A percentile compares a stretch with the other conserved stretches of the same genome.
phyloP scores from a whole-genome alignment of 1,140 invertebrate genomes.

The Semibalanus balanoides region DNA sequence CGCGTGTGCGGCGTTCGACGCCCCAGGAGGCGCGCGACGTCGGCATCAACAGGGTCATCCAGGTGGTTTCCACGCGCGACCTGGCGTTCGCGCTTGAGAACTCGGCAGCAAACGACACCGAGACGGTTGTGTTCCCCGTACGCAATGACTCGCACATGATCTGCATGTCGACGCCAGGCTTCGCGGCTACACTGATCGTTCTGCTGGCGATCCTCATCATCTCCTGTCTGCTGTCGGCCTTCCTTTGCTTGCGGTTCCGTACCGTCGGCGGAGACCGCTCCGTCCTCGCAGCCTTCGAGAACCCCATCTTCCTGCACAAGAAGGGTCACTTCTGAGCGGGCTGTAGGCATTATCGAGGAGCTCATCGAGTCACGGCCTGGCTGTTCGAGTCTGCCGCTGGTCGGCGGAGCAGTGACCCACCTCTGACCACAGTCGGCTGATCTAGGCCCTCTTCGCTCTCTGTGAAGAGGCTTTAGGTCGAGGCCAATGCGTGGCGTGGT shows the following conservation, averaged over 20 bases:
- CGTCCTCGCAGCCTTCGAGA: constrained; percentile 22
- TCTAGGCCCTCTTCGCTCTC: neutral
- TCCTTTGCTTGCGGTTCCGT: constrained; percentile 52
- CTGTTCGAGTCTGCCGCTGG: too few species aligned
- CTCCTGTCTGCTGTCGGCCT: constrained; percentile 66
- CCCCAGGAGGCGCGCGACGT: constrained; percentile 54
- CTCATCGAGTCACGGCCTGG: neutral
- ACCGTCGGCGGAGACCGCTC: constrained; percentile 38
- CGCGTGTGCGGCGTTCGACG: constrained; percentile 30
- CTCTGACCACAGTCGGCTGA: neutral
- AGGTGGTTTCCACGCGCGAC: constrained; percentile 69
- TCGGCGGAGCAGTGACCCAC: too few species aligned
- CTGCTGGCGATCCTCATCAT: constrained; percentile 60
- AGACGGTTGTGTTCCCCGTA: constrained; percentile 21
- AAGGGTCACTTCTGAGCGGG: constrained; percentile 20
- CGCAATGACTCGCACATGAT: constrained; percentile 43
- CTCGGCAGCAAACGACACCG: constrained; percentile 25
- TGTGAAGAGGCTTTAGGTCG: neutral
- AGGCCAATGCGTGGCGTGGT: too few species aligned
- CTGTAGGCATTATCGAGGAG: neutral
- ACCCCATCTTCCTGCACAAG: constrained; percentile 23
- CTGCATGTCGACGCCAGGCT: constrained; percentile 82
- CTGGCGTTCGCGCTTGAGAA: constrained; percentile 56
- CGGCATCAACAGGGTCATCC: constrained; percentile 59
- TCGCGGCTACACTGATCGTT: constrained; percentile 65